Evolutionary conservation across 2,888 invertebrate species (phyloP).

Genomic region (Lasioglossum leucozonium): DNA sequence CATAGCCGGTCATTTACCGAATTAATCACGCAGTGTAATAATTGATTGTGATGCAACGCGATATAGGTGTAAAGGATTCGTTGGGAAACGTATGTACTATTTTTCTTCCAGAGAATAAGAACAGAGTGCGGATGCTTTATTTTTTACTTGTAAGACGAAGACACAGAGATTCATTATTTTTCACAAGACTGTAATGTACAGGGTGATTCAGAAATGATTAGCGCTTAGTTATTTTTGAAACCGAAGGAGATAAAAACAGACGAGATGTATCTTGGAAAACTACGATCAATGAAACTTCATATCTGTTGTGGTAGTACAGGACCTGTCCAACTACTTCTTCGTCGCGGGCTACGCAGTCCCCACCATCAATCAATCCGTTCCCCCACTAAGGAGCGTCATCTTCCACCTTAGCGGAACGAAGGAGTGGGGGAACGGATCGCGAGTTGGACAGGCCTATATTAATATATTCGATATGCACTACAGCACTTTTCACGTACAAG

Average conservation of each 20-base stretch:
- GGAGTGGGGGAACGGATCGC: too few relatives aligned
- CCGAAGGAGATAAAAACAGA: not conserved
- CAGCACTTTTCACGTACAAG: too few relatives aligned
- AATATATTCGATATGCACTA: too few relatives aligned
- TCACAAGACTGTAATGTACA: constrained; percentile 13
- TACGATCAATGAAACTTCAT: not conserved
- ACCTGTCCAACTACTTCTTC: too few relatives aligned
- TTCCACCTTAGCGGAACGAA: too few relatives aligned
- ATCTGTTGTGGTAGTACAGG: not conserved
- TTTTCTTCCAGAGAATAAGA: constrained; percentile 5
- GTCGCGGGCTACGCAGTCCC: too few relatives aligned
- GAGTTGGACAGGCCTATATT: too few relatives aligned
- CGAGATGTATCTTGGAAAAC: not conserved
- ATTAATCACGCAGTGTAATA: constrained; percentile 18
- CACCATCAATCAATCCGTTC: too few relatives aligned
- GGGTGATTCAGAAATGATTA: constrained; percentile 10
- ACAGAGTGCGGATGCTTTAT: constrained; percentile 35
- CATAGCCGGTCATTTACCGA: constrained; percentile 26
- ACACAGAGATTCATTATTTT: constrained; percentile 31
- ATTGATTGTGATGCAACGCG: constrained; percentile 39
- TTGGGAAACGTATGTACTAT: constrained; percentile 28
- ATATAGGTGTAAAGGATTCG: constrained; percentile 25
- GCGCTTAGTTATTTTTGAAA: not conserved
- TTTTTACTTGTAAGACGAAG: constrained; percentile 35
- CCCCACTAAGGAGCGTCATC: too few relatives aligned